Evolutionary conservation across 2,113 vertebrate genomes (phyloP), one percentile per base, ranked within the genome.

Genomic region (Sylvietta virens): DNA sequence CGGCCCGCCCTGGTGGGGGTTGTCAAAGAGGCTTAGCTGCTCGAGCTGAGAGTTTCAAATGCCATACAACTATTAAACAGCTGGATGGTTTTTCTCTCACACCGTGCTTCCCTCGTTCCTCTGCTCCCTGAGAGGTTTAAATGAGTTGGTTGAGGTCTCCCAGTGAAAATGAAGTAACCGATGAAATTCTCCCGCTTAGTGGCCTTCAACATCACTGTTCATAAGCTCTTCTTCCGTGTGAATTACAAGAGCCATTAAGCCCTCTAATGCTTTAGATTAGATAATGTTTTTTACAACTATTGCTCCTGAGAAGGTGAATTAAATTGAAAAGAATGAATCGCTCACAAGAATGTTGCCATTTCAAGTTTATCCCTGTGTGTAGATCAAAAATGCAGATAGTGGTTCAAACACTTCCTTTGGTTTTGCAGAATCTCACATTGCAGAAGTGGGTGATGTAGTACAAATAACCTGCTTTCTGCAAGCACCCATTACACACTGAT

Each of bases 1-100:
- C 98, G 99, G 93, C 99, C 99, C 2, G 99, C 99, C 9, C 83
- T 99, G 44, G 99, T 99, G 69, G 99, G 99, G 5, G 99, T 99
- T 48, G 99, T 98, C 26, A 99, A 99, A 96, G 99, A 97, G 0
- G 96, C 98, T 0, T 99, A 99, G 96, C 69, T 42, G 60, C 84
- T 39, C 64, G 0, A 11, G 42, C 79, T 31, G 53, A 48, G 50
- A 50, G 31, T 44, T 56, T 31, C 44, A 84, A 79, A 94, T 95
- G 94, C 95, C 94, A 81, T 95, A 91, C 88, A 80, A 77, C 86
- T 96, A 90, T 66, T 81, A 74, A 93, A 88, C 76, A 88, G 50
- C 90, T 26, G 91, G 84, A 42, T 91, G 67, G 91, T 48, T 81
- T 81, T 73, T 67, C 44, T 80, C 17, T 50, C 39, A 35, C 37